A percentile compares a stretch with the other conserved stretches of the same genome.
phyloP scores from a whole-genome alignment of 2,113 vertebrate species.

The Rostratula benghalensis region DNA sequence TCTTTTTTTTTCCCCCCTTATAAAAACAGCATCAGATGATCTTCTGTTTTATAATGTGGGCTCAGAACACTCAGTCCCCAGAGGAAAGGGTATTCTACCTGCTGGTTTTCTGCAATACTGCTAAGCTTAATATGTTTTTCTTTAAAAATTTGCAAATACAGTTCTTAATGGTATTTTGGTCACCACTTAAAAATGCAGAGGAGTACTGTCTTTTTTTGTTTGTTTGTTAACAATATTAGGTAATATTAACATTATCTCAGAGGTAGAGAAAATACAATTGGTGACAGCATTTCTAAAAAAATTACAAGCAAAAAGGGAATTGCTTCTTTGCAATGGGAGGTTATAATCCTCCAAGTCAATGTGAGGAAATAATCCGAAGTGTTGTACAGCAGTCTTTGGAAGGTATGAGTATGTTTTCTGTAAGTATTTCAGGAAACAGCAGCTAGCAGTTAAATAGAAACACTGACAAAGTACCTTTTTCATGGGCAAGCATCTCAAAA shows the following conservation, averaged over 20 bases:
- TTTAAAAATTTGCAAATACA: background rate
- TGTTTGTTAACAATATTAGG: background rate
- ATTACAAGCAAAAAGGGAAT: background rate
- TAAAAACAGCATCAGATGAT: background rate
- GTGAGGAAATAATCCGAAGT: background rate
- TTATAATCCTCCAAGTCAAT: background rate
- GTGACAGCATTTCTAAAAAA: background rate
- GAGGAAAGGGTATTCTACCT: background rate
- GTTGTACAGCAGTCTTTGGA: background rate
- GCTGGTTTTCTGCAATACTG: background rate
- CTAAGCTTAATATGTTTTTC: background rate
- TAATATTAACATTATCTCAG: background rate
- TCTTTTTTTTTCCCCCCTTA: too few species aligned
- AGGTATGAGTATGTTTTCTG: background rate
- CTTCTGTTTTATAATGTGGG: background rate
- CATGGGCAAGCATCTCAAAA: background rate
- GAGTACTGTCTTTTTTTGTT: background rate
- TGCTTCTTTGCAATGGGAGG: background rate
- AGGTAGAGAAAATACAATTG: background rate
- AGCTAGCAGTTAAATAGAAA: background rate
- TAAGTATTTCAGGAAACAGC: background rate
- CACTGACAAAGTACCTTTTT: background rate
- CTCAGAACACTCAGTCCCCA: background rate
- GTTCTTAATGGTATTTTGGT: background rate
- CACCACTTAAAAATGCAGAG: background rate